Conservation (phyloP, 2,888 invertebrate species). For the Lithophane socia region DNA sequence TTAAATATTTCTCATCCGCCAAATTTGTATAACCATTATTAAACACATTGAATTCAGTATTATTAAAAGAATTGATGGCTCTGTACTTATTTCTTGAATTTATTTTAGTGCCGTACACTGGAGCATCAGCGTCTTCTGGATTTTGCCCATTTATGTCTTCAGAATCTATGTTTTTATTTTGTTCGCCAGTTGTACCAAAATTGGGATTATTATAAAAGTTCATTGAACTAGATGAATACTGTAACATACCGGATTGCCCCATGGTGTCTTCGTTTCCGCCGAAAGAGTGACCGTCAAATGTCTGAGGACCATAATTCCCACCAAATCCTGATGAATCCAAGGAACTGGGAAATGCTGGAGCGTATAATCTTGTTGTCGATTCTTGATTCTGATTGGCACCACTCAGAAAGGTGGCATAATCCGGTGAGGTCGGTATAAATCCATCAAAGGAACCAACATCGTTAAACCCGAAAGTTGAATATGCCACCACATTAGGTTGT, state of each 20-base stretch:
- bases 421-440: constrained; percentile 85
- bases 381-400: constrained; percentile 79
- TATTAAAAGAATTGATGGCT: constrained; percentile 71
- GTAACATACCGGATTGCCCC: constrained; percentile 76
- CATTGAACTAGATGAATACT: constrained; percentile 76
- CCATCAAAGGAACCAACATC: constrained; percentile 85
- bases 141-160: constrained; percentile 70
- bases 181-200: constrained; percentile 72
- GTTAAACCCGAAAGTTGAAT: constrained; percentile 87
- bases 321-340: constrained; percentile 78
- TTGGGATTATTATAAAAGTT: constrained; percentile 77
- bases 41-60: constrained; percentile 74
- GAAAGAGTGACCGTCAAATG: constrained; percentile 72
- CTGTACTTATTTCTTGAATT: constrained; percentile 76
- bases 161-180: constrained; percentile 70
- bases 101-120: constrained; percentile 85
- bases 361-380: constrained; percentile 80
- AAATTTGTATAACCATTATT: constrained; percentile 71
- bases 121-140: constrained; percentile 73
- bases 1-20: constrained; percentile 72
- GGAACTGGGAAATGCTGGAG: constrained; percentile 85
- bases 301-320: constrained; percentile 74
- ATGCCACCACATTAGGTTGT: constrained; percentile 85
- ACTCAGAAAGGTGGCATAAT: constrained; percentile 80
- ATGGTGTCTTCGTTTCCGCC: constrained; percentile 70